These are phyloP conservation scores for Pemphigus obesinymphae DNA, from an alignment of 1,140 invertebrate genomes.

Conservation along the genomic window DNA sequence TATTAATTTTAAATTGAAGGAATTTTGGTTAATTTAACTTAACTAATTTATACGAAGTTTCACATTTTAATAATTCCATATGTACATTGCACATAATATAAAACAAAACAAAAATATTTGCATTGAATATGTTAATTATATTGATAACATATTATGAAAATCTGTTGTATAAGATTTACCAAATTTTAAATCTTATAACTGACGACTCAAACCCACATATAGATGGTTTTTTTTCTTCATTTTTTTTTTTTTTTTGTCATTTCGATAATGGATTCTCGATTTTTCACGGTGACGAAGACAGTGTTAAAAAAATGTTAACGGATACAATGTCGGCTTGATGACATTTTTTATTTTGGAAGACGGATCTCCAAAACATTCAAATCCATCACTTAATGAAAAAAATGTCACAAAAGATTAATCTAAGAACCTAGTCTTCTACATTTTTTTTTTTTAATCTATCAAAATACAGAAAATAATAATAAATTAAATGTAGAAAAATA, in stretches of 20 bases:
- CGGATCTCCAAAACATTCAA: background rate
- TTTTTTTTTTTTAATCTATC: background rate
- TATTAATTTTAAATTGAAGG: too few species aligned
- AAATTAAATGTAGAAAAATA: background rate
- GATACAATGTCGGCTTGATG: background rate
- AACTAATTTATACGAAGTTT: too few species aligned
- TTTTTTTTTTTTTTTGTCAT: background rate
- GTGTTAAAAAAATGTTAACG: background rate
- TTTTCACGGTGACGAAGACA: background rate
- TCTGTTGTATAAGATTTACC: too few species aligned
- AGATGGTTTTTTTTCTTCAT: too few species aligned
- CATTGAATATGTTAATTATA: too few species aligned
- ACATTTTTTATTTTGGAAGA: background rate
- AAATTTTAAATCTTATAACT: background rate
- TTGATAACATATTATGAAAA: too few species aligned
- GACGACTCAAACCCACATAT: background rate
- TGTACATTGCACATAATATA: too few species aligned
- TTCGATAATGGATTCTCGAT: background rate
- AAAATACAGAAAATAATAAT: background rate
- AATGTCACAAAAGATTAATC: background rate
- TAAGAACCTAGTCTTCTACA: background rate
- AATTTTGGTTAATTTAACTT: too few species aligned
- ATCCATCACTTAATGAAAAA: conserved; percentile 8
- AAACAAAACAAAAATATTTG: too few species aligned
- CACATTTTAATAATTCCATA: too few species aligned